Conservation (phyloP, 2,797 vertebrate species). For the Danio kyathit region DNA sequence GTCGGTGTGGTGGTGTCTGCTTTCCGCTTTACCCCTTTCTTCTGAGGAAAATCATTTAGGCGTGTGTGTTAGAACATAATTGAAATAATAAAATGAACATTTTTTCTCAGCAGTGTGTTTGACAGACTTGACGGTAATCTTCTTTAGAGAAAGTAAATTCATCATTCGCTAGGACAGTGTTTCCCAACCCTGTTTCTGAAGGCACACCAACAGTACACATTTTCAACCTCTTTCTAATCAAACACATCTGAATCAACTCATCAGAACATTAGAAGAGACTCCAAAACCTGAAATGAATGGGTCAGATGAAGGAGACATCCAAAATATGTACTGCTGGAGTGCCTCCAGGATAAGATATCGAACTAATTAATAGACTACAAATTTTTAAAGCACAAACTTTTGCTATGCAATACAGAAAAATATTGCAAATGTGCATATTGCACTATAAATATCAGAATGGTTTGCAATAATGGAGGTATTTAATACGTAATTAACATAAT, state of each 20-base stretch:
- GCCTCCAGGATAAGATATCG: background rate
- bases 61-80: conserved; percentile 22
- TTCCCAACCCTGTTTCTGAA: too few species aligned
- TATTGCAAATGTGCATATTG: too few species aligned
- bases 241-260: too few species aligned
- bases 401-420: too few species aligned
- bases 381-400: background rate
- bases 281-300: too few species aligned
- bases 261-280: too few species aligned
- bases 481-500: too few species aligned
- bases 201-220: too few species aligned
- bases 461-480: too few species aligned
- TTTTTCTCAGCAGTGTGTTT: background rate
- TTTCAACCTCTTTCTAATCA: too few species aligned
- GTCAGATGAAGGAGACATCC: background rate
- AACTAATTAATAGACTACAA: background rate
- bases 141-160: background rate
- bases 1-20: conserved; percentile 97
- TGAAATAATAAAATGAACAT: background rate
- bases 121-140: background rate
- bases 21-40: conserved; percentile 99
- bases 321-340: background rate
- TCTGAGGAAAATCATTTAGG: conserved; percentile 74
- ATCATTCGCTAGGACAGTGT: background rate
- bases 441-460: too few species aligned